Base-by-base conservation (phyloP, 1,140 invertebrate genomes). In the Panonychus citri region DNA sequence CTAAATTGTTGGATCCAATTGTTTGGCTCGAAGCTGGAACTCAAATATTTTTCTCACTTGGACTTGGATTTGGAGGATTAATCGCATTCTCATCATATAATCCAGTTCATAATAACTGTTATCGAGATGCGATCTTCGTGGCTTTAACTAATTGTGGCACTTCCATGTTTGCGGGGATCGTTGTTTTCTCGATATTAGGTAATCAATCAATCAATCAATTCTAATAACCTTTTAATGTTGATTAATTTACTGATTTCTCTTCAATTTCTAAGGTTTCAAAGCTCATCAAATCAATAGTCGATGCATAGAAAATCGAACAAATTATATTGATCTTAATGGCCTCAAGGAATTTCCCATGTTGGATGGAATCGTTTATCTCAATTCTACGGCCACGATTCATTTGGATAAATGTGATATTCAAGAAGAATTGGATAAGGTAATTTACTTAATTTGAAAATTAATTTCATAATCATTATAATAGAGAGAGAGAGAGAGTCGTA, bases 1-100 rank as follows among this genome's bases (percentile, higher is more conserved):
- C 69, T 17, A 69, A 67, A 54, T 66, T 76, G 1, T 57, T 60
- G 30, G 70, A 60, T n/a, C 55, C 64, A 5, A 66, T 86, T 81
- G 85, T 90, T 24, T 93, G 88, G 88, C 80, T 83, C 28, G 87
- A 90, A 69, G 87, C 87, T 8, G 86, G 85, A 0, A 79, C 86
- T 7, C 71, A 73, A 59, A 82, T 91, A 60, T 90, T 91, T 67
- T 91, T 84, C 65, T 89, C 85, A 0, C 77, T 90, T 1, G 88
- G 87, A 1, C 82, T 84, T 10, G 87, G 87, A 5, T 91, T 88
- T 76, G 88, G 88, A 54, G 84, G 84, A 24, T 79, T 89, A 62
- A 75, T 90, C 7, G 81, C 83, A 39, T 83, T 88, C 71, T 83
- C 86, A 15, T 88, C 84, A 66, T 89, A 85, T 63, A 91, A 93